Evolutionary conservation across 2,888 invertebrate species (phyloP).

Genomic region (Melanchra persicariae): DNA sequence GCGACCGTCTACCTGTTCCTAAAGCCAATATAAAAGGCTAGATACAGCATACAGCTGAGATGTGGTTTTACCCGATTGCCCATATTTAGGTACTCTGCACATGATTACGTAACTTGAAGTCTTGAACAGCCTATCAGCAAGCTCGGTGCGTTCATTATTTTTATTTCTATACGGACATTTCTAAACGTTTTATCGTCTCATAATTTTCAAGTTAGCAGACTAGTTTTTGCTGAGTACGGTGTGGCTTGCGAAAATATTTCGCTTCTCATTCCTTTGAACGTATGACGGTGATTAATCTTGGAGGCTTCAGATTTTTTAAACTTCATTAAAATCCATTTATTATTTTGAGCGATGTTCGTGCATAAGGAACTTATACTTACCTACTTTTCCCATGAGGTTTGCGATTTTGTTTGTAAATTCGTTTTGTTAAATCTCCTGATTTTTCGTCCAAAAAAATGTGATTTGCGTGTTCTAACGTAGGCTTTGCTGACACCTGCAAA

Average conservation of each 20-base stretch:
- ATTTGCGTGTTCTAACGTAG: neutral
- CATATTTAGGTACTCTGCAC: slow-evolving; percentile 55
- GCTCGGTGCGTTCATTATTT: slow-evolving; percentile 32
- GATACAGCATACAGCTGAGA: slow-evolving; percentile 63
- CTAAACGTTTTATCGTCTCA: slow-evolving; percentile 38
- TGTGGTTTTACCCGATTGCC: slow-evolving; percentile 64
- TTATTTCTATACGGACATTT: slow-evolving; percentile 38
- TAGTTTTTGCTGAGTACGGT: slow-evolving; percentile 46
- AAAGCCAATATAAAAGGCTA: slow-evolving; percentile 60
- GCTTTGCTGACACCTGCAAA: neutral
- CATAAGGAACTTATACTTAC: neutral
- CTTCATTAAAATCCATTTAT: slow-evolving; percentile 24
- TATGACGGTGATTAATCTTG: slow-evolving; percentile 39
- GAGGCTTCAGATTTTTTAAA: slow-evolving; percentile 1
- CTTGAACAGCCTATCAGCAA: slow-evolving; percentile 29
- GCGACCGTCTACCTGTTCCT: slow-evolving; percentile 77
- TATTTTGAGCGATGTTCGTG: slow-evolving; percentile 11
- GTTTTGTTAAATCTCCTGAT: neutral
- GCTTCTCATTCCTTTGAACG: slow-evolving; percentile 27
- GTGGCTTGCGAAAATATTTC: slow-evolving; percentile 34
- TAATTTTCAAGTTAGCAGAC: slow-evolving; percentile 46
- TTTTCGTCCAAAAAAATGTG: neutral
- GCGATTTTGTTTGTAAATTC: neutral
- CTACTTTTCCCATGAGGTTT: neutral
- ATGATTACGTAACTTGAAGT: slow-evolving; percentile 52